A percentile compares a stretch with the other conserved stretches of the same genome.
Evolutionary conservation across 2,888 invertebrate genomes (phyloP).

Genomic region (Oscheius sp.): DNA sequence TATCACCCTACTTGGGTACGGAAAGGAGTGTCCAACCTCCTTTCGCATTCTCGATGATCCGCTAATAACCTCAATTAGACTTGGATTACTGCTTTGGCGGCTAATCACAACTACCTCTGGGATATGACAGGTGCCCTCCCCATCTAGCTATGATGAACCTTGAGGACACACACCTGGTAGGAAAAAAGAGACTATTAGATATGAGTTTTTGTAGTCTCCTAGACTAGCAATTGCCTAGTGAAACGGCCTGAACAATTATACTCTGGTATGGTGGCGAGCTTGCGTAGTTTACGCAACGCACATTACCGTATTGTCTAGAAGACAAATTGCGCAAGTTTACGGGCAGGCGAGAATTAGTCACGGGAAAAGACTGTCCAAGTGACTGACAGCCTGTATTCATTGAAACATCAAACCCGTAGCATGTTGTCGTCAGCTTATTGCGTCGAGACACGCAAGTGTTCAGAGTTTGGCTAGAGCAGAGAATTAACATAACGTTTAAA

Average conservation of each 20-base stretch:
- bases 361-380: background rate
- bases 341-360: slow-evolving; percentile 1
- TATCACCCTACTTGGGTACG: too few relatives aligned
- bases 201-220: background rate
- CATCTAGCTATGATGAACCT: background rate
- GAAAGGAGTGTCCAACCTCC: too few relatives aligned
- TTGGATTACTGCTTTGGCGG: slow-evolving; percentile 7
- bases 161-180: background rate
- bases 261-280: background rate
- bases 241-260: slow-evolving; percentile 13
- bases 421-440: too few relatives aligned
- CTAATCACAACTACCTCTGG: slow-evolving; percentile 6
- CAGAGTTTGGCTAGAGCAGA: too few relatives aligned
- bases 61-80: slow-evolving; percentile 17
- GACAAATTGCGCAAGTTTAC: slow-evolving; percentile 14
- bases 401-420: too few relatives aligned
- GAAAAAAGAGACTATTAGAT: slow-evolving; percentile 2
- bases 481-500: too few relatives aligned
- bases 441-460: too few relatives aligned
- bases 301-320: slow-evolving; percentile 18
- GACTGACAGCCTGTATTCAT: too few relatives aligned
- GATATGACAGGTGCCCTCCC: background rate
- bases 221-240: too few relatives aligned
- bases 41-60: slow-evolving; percentile 10
- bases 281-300: slow-evolving; percentile 22